Percentiles rank a stretch among this genome's conserved stretches.
Conservation (phyloP, 2,113 vertebrate species). For the Eurypyga helias region DNA sequence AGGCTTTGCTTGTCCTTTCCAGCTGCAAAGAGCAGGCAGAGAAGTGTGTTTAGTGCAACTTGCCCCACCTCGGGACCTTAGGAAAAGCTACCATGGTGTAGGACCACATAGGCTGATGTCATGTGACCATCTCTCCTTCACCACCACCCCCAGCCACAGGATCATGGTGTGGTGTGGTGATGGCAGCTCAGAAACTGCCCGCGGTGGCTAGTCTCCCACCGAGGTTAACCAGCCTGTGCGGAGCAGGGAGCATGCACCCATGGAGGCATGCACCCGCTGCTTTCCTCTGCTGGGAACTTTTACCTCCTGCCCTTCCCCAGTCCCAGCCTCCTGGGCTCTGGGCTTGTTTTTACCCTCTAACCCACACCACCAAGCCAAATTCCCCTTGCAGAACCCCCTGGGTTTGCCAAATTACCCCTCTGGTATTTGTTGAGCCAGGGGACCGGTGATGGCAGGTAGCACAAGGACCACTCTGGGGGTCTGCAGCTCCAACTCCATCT, state of each 20-base stretch:
- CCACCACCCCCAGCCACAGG: rapidly evolving
- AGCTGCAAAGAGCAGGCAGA: background rate
- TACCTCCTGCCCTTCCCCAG: background rate
- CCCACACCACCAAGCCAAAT: background rate
- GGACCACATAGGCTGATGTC: rapidly evolving
- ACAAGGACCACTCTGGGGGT: too few species aligned
- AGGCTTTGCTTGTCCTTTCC: background rate
- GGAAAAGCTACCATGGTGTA: background rate
- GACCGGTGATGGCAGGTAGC: background rate
- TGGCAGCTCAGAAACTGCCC: background rate
- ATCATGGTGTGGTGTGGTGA: rapidly evolving
- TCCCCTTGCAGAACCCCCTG: background rate
- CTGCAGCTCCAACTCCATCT: background rate
- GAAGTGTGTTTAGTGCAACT: background rate
- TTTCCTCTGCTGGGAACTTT: background rate
- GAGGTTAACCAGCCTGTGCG: background rate
- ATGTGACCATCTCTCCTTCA: rapidly evolving
- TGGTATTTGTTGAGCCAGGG: background rate
- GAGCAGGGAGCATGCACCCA: background rate
- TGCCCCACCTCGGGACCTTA: background rate
- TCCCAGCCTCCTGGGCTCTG: background rate
- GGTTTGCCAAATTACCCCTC: background rate
- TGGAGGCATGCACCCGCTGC: background rate
- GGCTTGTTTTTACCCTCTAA: background rate
- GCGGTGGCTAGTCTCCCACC: background rate